phyloP scores from a whole-genome alignment of 2,797 vertebrate species.

The Eulemur mongoz region DNA sequence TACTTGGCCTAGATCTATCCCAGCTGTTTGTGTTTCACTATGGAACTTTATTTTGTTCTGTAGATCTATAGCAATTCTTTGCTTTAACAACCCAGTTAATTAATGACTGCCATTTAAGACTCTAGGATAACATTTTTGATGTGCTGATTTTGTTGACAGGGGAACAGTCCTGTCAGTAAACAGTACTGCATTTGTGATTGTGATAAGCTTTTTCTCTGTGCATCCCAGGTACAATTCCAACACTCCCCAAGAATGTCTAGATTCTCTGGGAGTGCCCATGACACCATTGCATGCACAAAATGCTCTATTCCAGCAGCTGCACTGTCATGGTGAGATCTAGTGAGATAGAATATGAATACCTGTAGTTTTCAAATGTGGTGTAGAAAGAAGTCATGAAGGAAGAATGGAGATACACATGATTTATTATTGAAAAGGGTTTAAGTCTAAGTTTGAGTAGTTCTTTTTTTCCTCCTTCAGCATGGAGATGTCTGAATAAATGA shows the following conservation, averaged over 20 bases:
- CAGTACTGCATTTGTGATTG: neutral
- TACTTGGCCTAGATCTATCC: neutral
- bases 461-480: constrained; percentile 51
- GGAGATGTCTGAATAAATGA: constrained; percentile 60
- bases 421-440: constrained; percentile 34
- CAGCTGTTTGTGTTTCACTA: neutral
- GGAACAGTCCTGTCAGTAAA: neutral
- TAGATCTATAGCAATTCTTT: neutral
- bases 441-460: constrained; percentile 44
- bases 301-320: neutral
- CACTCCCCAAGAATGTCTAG: neutral
- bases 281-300: neutral
- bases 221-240: neutral
- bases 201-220: neutral
- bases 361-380: neutral
- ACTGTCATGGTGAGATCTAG: neutral
- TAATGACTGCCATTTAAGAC: neutral
- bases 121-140: neutral
- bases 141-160: constrained; percentile 15
- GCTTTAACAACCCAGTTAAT: neutral
- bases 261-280: neutral
- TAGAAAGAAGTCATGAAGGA: neutral
- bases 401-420: constrained; percentile 23
- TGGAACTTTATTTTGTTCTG: constrained; percentile 4
- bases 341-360: neutral